phyloP scores from a whole-genome alignment of 2,888 invertebrate genomes.

The Metalampra italica region DNA sequence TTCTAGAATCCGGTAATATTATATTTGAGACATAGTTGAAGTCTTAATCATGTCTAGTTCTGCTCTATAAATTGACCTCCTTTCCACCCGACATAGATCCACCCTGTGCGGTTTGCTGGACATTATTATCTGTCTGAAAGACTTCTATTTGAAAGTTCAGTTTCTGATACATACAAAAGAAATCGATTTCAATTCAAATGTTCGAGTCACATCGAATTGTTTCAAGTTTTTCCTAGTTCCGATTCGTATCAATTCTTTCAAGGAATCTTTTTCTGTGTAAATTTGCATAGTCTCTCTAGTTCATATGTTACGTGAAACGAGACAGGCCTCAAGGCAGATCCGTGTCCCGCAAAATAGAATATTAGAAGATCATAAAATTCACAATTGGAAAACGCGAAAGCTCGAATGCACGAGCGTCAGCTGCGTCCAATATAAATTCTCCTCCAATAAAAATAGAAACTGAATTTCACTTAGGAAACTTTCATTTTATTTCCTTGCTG shows the following conservation, averaged over 20 bases:
- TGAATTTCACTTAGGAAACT: conserved; percentile 9
- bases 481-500: conserved; percentile 15
- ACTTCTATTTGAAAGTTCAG: too few relatives aligned
- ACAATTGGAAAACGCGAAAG: conserved; percentile 15
- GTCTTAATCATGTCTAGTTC: too few relatives aligned
- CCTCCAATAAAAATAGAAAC: conserved; percentile 21
- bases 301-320: conserved; percentile 4
- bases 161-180: too few relatives aligned
- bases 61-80: too few relatives aligned
- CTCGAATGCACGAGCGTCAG: conserved; percentile 19
- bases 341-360: conserved; percentile 9
- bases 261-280: conserved; percentile 2
- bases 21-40: too few relatives aligned
- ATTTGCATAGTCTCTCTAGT: conserved; percentile 5
- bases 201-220: too few relatives aligned
- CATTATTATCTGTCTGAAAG: too few relatives aligned
- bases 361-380: conserved; percentile 18
- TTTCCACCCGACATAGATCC: too few relatives aligned
- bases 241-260: background rate
- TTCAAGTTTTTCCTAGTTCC: too few relatives aligned
- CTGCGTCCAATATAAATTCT: conserved; percentile 25
- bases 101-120: too few relatives aligned
- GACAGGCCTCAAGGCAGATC: conserved; percentile 8
- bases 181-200: too few relatives aligned
- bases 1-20: too few relatives aligned